These are phyloP conservation scores for Callionymus lyra DNA, from an alignment of 2,113 vertebrate species.

Conservation along the genomic window DNA sequence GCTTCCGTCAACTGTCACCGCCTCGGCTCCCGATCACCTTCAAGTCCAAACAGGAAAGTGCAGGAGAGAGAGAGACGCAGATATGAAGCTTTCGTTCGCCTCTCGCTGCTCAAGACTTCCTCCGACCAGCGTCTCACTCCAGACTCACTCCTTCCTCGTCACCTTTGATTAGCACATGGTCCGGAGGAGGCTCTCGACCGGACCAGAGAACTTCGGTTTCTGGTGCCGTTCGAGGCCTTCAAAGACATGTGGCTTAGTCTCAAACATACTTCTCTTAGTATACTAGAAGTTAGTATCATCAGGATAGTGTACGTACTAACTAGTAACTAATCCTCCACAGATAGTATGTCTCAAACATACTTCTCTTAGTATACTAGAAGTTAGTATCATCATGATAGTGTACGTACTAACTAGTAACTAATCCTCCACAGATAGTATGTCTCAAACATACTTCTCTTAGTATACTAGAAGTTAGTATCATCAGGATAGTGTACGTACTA, in stretches of 20 bases:
- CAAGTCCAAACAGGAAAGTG: slow-evolving; percentile 99
- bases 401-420: too few species aligned
- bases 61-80: slow-evolving; percentile 85
- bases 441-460: too few species aligned
- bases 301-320: too few species aligned
- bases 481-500: too few species aligned
- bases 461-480: too few species aligned
- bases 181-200: slow-evolving; percentile 61
- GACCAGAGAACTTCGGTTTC: slow-evolving; percentile 51
- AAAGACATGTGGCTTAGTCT: slow-evolving; percentile 42
- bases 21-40: slow-evolving; percentile 90
- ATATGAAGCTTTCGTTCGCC: slow-evolving; percentile 94
- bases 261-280: too few species aligned
- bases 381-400: too few species aligned
- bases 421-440: too few species aligned
- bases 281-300: too few species aligned
- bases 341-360: too few species aligned
- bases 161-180: slow-evolving; percentile 86
- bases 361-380: too few species aligned
- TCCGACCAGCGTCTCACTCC: slow-evolving; percentile 77
- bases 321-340: too few species aligned
- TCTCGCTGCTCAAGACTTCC: slow-evolving; percentile 77
- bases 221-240: slow-evolving; percentile 45
- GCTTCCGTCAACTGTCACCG: slow-evolving; percentile 96
- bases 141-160: slow-evolving; percentile 84